Evolutionary conservation across 2,888 invertebrate species (phyloP).

Genomic region (Slavum lentiscoides): DNA sequence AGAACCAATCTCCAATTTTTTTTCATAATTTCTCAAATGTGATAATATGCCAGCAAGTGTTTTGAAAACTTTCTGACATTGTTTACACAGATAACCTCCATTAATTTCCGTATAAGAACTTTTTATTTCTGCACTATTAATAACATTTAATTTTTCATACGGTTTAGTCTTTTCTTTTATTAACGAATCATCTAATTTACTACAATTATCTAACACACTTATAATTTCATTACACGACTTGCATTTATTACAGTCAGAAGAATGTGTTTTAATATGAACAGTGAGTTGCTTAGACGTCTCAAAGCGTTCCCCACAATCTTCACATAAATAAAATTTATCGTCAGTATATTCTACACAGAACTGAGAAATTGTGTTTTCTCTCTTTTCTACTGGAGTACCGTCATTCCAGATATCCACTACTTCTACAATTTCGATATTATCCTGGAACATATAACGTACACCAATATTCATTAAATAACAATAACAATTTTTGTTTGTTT

Average conservation of each 20-base stretch:
- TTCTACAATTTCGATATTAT: slow-evolving; percentile 50
- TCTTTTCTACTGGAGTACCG: slow-evolving; percentile 39
- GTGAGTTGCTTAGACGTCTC: slow-evolving; percentile 35
- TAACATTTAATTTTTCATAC: slow-evolving; percentile 26
- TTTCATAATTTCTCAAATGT: slow-evolving; percentile 45
- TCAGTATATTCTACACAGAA: slow-evolving; percentile 37
- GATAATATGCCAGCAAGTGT: slow-evolving; percentile 38
- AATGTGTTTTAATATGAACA: slow-evolving; percentile 34
- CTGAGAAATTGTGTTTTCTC: slow-evolving; percentile 19
- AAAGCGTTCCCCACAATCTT: slow-evolving; percentile 48
- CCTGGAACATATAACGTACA: slow-evolving; percentile 49
- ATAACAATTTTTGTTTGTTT: background rate
- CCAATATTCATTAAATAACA: slow-evolving; percentile 31
- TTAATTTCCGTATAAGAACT: slow-evolving; percentile 32
- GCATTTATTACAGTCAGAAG: slow-evolving; percentile 29
- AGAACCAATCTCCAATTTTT: slow-evolving; percentile 39
- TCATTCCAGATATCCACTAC: slow-evolving; percentile 48
- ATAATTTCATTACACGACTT: slow-evolving; percentile 27
- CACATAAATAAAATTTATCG: slow-evolving; percentile 42
- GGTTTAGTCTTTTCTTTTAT: slow-evolving; percentile 11
- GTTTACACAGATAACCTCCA: slow-evolving; percentile 38
- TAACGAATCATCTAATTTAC: slow-evolving; percentile 11
- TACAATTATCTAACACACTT: slow-evolving; percentile 11
- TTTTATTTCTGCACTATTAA: slow-evolving; percentile 5
- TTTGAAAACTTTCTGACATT: slow-evolving; percentile 49